Base-by-base conservation (phyloP, 2,113 vertebrate genomes). In the Felis chaus region DNA sequence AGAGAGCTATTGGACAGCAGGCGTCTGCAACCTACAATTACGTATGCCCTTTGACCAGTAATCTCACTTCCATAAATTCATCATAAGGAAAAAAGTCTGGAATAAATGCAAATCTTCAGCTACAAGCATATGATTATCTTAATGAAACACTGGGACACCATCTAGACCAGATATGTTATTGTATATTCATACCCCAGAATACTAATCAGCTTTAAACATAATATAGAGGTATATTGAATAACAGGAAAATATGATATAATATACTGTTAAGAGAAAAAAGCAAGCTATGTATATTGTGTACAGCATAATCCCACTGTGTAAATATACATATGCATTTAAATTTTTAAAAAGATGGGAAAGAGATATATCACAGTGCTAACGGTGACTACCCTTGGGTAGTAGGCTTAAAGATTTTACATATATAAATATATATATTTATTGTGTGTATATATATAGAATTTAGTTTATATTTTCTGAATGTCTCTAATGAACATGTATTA, bases 391-490 rank as follows among this genome's bases (percentile, higher is more conserved):
- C 92, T 92, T 79, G 63, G 31, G 18, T 39, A 36, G 39, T 36
- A 39, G 18, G 36, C 36, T 65, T 50, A 83, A 91, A 89, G 27
- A 89, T 83, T 61, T 33, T 55, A 66, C 39, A 27, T 65, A 18
- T 79, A 68, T 29, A 91, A 14, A 53, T n/a, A 76, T 33, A 21
- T 71, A 41, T 36, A 61, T 14, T 83, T 33, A 50, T 19, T 76
- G 45, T 73, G 76, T 2, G 39, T 15, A 45, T 4, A n/a, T 41
- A 29, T 2, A 48, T 15, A 45, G 4, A 84, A 63, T 92, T 53
- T 96, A 74, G 53, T 39, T 96, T 68, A 31, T 33, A 84, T 80
- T 96, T 89, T 92, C 55, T 65, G 31, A 86, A n/a, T 83, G 25
- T 14, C 50, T 57, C 39, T 41, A 50, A n/a, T 84, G 27, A 71